phyloP scores from a whole-genome alignment of 2,113 vertebrate genomes.

The Oceanodroma tethys region DNA sequence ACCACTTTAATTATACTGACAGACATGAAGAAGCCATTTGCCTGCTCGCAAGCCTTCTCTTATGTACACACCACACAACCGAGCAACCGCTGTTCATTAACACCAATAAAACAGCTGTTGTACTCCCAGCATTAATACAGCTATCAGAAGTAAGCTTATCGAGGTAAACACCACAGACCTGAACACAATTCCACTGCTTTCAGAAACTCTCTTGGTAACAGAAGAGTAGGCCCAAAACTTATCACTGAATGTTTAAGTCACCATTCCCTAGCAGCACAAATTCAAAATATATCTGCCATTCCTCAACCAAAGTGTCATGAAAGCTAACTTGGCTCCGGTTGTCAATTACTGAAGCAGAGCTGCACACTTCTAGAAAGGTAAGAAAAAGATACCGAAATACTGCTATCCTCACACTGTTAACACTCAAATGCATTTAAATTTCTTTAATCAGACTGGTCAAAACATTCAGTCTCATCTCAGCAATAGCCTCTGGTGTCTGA shows the following conservation, averaged over 20 bases:
- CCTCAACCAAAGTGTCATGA: background rate
- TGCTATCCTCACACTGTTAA: background rate
- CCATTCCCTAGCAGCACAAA: background rate
- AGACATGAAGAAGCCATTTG: background rate
- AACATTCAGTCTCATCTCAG: background rate
- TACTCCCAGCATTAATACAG: background rate
- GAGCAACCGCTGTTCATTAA: background rate
- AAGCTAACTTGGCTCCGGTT: background rate
- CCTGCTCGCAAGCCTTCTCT: background rate
- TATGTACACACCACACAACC: fast-evolving
- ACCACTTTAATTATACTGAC: background rate
- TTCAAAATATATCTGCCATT: background rate
- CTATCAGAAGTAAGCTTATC: background rate
- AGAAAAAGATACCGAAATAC: background rate
- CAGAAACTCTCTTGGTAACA: background rate
- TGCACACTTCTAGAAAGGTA: background rate
- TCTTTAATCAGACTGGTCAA: background rate
- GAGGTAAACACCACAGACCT: background rate
- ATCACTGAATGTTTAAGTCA: background rate
- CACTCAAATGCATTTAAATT: background rate
- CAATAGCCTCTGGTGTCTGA: background rate
- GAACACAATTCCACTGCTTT: background rate
- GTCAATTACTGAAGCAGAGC: background rate
- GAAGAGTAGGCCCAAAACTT: background rate
- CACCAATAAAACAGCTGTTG: background rate